Evolutionary conservation across 2,888 invertebrate genomes (phyloP).

Genomic region (Athalia circularis): DNA sequence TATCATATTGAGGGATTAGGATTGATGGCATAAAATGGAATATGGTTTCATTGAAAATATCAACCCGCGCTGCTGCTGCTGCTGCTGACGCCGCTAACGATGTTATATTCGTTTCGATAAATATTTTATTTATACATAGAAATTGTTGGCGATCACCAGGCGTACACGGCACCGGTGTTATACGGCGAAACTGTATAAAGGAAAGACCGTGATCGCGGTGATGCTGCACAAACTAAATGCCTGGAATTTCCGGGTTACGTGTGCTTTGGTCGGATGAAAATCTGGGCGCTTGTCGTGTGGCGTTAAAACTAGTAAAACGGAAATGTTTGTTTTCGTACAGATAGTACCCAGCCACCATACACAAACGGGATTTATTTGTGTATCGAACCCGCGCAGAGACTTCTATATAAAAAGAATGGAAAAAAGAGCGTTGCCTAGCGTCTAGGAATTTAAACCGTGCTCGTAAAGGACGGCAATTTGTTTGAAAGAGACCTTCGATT

Average conservation of each 20-base stretch:
- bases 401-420: constrained; percentile 11
- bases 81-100: too few relatives aligned
- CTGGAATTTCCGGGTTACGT: constrained; percentile 20
- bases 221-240: neutral
- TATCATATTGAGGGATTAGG: too few relatives aligned
- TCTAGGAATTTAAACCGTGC: neutral
- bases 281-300: constrained; percentile 13
- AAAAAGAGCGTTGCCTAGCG: neutral
- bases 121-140: too few relatives aligned
- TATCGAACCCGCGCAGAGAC: constrained; percentile 17
- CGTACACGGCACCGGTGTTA: neutral
- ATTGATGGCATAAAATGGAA: too few relatives aligned
- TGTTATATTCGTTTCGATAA: too few relatives aligned
- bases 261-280: constrained; percentile 2
- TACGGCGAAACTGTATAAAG: neutral
- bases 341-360: constrained; percentile 21
- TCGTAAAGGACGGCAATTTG: constrained; percentile 1
- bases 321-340: constrained; percentile 29
- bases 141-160: neutral
- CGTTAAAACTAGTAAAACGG: constrained; percentile 19
- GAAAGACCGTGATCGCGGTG: neutral
- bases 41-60: too few relatives aligned
- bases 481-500: constrained; percentile 3
- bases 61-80: too few relatives aligned
- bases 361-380: constrained; percentile 34